Conservation (phyloP, 2,888 invertebrate genomes). For the Epinotia brunnichana region DNA sequence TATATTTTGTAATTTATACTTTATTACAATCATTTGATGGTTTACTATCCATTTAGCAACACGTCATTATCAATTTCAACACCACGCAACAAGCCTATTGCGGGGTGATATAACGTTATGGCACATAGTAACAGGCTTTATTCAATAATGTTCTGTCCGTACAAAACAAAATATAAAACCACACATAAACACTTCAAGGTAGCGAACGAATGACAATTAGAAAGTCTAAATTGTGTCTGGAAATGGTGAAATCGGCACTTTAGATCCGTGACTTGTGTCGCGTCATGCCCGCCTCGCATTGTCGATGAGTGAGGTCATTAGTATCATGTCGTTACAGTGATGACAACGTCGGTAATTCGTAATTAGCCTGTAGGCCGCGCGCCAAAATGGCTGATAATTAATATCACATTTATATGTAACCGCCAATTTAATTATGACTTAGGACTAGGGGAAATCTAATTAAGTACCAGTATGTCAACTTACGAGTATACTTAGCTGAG, state of each 20-base stretch:
- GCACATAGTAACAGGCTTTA: too few species aligned
- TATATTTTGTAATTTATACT: too few species aligned
- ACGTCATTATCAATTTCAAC: too few species aligned
- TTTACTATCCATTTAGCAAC: too few species aligned
- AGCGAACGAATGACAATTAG: neutral
- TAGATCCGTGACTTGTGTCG: neutral
- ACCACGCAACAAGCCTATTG: too few species aligned
- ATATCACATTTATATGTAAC: neutral
- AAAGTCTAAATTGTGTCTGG: neutral
- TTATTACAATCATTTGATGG: too few species aligned
- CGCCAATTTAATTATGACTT: neutral
- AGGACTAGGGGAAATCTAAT: neutral
- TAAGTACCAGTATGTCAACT: neutral
- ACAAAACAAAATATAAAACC: neutral
- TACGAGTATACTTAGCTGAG: too few species aligned
- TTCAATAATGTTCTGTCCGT: too few species aligned
- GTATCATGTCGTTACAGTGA: slow-evolving; percentile 5
- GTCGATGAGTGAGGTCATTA: slow-evolving; percentile 2
- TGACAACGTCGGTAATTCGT: slow-evolving; percentile 16
- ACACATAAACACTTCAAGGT: neutral
- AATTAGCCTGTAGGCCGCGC: slow-evolving; percentile 6
- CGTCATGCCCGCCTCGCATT: neutral
- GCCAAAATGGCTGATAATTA: neutral
- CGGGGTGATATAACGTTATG: too few species aligned
- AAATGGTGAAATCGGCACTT: neutral